These are phyloP conservation scores for Ericerus pela DNA, from an alignment of 1,140 invertebrate genomes.

Conservation along the genomic window DNA sequence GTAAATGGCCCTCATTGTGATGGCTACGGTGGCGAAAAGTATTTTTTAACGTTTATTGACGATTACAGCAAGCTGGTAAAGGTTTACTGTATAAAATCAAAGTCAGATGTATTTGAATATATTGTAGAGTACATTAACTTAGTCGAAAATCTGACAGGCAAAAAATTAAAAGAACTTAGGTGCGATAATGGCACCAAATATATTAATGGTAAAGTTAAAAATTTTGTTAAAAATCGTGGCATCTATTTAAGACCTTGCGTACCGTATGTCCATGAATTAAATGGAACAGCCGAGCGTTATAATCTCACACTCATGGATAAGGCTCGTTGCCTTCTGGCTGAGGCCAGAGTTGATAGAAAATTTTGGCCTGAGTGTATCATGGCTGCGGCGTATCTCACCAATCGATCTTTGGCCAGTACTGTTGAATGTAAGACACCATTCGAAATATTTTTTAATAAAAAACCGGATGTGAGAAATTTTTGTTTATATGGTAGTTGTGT, in stretches of 20 bases:
- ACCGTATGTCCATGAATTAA: background rate
- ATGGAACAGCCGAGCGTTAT: constrained; percentile 16
- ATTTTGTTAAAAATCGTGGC: background rate
- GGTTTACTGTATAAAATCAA: constrained; percentile 20
- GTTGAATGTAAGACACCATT: background rate
- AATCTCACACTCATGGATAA: constrained; percentile 18
- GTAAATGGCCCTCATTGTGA: constrained; percentile 17
- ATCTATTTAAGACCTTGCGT: background rate
- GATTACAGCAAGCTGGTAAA: constrained; percentile 24
- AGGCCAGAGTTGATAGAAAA: constrained; percentile 9
- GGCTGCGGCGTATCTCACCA: constrained; percentile 17
- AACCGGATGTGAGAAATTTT: background rate
- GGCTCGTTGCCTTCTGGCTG: constrained; percentile 17
- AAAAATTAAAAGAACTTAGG: constrained; percentile 8
- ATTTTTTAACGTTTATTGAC: constrained; percentile 25
- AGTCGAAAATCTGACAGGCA: constrained; percentile 1
- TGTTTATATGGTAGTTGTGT: constrained; percentile 21
- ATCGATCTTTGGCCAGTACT: constrained; percentile 14
- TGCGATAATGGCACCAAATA: constrained; percentile 20
- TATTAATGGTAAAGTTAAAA: constrained; percentile 2
- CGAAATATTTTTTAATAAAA: constrained; percentile 1
- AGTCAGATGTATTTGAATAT: constrained; percentile 20
- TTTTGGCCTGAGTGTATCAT: constrained; percentile 19
- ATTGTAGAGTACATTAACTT: constrained; percentile 21
- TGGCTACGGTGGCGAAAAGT: constrained; percentile 20